phyloP scores from a whole-genome alignment of 2,113 vertebrate genomes.

The Apistogramma diplotaenia region DNA sequence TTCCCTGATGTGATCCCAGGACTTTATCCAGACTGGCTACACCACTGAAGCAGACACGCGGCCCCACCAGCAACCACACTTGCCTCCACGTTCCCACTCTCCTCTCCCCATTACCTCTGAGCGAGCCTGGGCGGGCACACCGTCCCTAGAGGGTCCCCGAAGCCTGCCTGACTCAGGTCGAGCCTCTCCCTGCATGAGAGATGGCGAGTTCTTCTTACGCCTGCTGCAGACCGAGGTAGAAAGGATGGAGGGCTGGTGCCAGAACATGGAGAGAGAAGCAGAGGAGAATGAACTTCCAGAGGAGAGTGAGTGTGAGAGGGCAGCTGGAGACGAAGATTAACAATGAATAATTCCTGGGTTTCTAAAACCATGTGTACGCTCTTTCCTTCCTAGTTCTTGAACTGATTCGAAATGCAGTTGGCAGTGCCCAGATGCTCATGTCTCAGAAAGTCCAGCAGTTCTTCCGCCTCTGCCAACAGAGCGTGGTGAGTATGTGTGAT shows the following conservation, averaged over 20 bases:
- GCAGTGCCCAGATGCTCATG: constrained; percentile 96
- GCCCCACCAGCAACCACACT: constrained; percentile 74
- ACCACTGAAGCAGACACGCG: constrained; percentile 76
- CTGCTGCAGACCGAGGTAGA: constrained; percentile 94
- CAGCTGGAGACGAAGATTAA: neutral
- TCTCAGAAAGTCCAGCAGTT: constrained; percentile 99
- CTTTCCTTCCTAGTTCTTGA: constrained; percentile 83
- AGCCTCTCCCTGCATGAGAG: constrained; percentile 91
- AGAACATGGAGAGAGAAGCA: constrained; percentile 94
- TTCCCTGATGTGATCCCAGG: constrained; percentile 43
- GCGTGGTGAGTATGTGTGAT: constrained; percentile 83
- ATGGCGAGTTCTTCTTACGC: constrained; percentile 95
- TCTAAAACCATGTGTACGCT: neutral
- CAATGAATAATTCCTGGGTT: neutral
- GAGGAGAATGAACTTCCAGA: constrained; percentile 94
- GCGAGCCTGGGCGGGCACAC: constrained; percentile 80
- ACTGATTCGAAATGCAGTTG: constrained; percentile 93
- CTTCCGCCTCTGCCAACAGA: constrained; percentile 97
- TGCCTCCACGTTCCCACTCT: constrained; percentile 73
- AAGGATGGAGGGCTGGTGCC: constrained; percentile 98
- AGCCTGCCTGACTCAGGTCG: constrained; percentile 94
- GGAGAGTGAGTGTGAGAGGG: constrained; percentile 83
- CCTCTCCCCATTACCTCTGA: constrained; percentile 76
- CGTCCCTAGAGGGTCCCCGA: constrained; percentile 84
- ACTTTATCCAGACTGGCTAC: constrained; percentile 88